phyloP scores from a whole-genome alignment of 2,888 invertebrate genomes.

The Exocentrus adspersus region DNA sequence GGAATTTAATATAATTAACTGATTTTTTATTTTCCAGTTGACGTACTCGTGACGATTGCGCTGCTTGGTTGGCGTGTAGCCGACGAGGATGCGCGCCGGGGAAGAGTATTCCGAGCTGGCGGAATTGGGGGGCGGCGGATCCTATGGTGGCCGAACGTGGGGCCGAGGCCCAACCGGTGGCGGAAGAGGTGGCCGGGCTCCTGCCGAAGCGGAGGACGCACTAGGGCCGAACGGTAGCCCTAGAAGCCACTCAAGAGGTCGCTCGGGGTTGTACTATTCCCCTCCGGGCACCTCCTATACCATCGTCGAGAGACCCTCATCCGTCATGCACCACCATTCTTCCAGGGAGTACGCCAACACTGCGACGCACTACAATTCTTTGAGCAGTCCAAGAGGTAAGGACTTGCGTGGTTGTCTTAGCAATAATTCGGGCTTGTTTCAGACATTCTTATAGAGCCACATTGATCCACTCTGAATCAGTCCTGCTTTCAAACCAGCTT shows the following conservation, averaged over 20 bases:
- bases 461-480: no score
- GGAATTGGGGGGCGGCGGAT: slow-evolving; percentile 62
- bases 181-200: slow-evolving; percentile 69
- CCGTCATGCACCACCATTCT: slow-evolving; percentile 69
- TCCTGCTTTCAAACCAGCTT: no score
- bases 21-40: slow-evolving; percentile 50
- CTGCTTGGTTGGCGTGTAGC: slow-evolving; percentile 52
- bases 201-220: slow-evolving; percentile 69
- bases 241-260: slow-evolving; percentile 63
- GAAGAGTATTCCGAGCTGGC: slow-evolving; percentile 63
- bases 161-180: slow-evolving; percentile 63
- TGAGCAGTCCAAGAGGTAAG: slow-evolving; percentile 59
- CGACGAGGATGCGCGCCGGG: slow-evolving; percentile 59
- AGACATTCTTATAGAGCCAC: no score
- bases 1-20: no score
- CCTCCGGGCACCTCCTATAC: slow-evolving; percentile 91
- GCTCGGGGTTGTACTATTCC: slow-evolving; percentile 83
- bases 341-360: slow-evolving; percentile 52
- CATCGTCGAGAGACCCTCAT: slow-evolving; percentile 83
- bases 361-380: slow-evolving; percentile 64
- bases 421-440: no score
- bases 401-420: no score
- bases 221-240: slow-evolving; percentile 67
- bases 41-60: slow-evolving; percentile 61
- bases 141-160: slow-evolving; percentile 39